Evolutionary conservation across 2,797 vertebrate species (phyloP), one percentile per base, ranked within the genome.

Genomic region (Xerus rutilus): DNA sequence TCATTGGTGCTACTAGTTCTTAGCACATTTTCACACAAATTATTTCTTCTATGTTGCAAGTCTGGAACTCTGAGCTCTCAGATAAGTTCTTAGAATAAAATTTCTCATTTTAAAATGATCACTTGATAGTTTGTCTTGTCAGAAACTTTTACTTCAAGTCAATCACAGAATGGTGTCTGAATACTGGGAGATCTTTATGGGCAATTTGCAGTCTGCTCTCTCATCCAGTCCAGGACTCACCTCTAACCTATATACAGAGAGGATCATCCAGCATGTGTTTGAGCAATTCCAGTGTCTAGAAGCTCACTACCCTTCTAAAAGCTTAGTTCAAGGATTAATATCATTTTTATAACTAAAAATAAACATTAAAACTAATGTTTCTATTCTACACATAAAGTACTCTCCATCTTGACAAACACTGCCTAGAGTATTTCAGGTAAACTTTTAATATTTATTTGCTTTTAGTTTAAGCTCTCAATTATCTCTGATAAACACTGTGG

Each of bases 71-170:
- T 84, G 54, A 59, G 72, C 28, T 85, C 88, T 88, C 88, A 91
- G 86, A 32, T 45, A 77, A 81, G 25, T 92, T 95, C 67, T 81
- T 20, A 49, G 65, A 76, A 93, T 74, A 92, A 95, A 91, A 79
- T 73, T n/a, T 69, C 8, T 9, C 59, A 62, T 43, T 92, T 93
- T n/a, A 79, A 89, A 94, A 94, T 83, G 10, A 95, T 45, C 54
- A 90, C 5, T 90, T 54, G 90, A 25, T 82, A 79, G 35, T 82
- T 7, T 86, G 47, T 72, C 77, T 7, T 64, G 35, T 76, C 62
- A 82, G 70, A 96, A 93, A 90, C 25, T 32, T 39, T 77, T 4
- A 72, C 67, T 81, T 65, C 67, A 89, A 70, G 64, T 82, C 39
- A 91, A 69, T 76, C 59, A 88, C 59, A 89, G 78, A 79, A 85